Evolutionary conservation across 2,888 invertebrate genomes (phyloP), one percentile per base, ranked within the genome.

Genomic region (Cactoblastis cactorum): DNA sequence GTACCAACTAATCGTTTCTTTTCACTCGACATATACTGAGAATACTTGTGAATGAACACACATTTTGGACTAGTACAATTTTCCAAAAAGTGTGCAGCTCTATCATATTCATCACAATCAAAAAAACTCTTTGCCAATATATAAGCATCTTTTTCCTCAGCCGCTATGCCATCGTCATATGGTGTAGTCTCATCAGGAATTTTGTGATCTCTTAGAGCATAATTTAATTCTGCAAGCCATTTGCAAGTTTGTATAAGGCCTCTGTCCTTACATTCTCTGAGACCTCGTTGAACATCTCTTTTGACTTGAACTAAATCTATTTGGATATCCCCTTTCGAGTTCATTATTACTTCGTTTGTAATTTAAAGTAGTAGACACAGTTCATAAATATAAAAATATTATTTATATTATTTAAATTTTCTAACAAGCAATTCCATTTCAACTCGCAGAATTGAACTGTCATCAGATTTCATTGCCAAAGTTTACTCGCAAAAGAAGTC

Each of bases 51-150:
- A 19, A 98, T 84, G 79, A 98, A 98, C 56, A 93, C 91, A 38
- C 94, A 93, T 73, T 95, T 95, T 0, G 92, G 87, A 52, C 93
- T 93, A 35, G 87, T 87, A 63, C 94, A 94, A 53, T 93, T 91
- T 63, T 94, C 92, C 5, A 95, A 90, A 69, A 96, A 96, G 83
- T 94, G 94, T 0, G 96, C 95, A 50, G 95, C 94, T 69, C 96
- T 91, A 67, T 97, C 97, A 77, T 97, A 98, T 78, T 98, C 98
- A 63, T 95, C 95, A 39, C 95, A 90, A 80, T 98, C 97, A 73
- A 97, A 97, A 76, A 96, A 97, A 56, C 95, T 94, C 77, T 96
- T 97, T 0, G 96, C 96, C 59, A 97, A 77, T 35, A 92, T 91
- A 75, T 95, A 97, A 18, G 90, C 85, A 69, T 95, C 95, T 56